A percentile compares a stretch with the other conserved stretches of the same genome.
Conservation (phyloP, 2,888 invertebrate genomes). For the Vandiemenella viatica region DNA sequence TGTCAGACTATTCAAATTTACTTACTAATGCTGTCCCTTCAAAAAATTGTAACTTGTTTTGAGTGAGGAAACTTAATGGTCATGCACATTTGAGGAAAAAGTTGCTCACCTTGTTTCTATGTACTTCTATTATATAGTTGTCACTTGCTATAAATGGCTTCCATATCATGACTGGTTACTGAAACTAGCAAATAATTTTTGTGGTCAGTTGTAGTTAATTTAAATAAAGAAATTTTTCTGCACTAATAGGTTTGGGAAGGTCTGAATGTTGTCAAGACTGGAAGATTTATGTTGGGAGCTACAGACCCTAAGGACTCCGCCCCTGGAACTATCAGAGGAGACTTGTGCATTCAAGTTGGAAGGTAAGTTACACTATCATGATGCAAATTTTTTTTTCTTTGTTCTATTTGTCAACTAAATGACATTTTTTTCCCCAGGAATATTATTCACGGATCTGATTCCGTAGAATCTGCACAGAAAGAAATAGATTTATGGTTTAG, state of each 20-base stretch:
- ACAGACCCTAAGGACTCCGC: conserved; percentile 91
- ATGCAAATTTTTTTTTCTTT: not conserved
- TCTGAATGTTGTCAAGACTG: conserved; percentile 83
- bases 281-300: conserved; percentile 89
- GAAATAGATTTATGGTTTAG: conserved; percentile 95
- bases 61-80: too few relatives aligned
- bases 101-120: too few relatives aligned
- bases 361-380: conserved; percentile 27
- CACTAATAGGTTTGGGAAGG: conserved; percentile 83
- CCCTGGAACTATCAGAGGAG: conserved; percentile 96
- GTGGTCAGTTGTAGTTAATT: too few relatives aligned
- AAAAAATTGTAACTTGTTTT: too few relatives aligned
- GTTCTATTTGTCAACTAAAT: not conserved
- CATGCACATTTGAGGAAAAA: too few relatives aligned
- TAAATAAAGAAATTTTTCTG: too few relatives aligned
- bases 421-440: conserved; percentile 41
- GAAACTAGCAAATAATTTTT: too few relatives aligned
- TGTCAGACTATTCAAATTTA: too few relatives aligned
- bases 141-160: too few relatives aligned
- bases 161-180: too few relatives aligned
- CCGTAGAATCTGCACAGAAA: conserved; percentile 88
- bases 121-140: too few relatives aligned
- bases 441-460: conserved; percentile 93
- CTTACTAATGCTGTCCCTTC: too few relatives aligned
- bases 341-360: conserved; percentile 88